Evolutionary conservation across 2,797 vertebrate genomes (phyloP).

Genomic region (Smutsia temminckii): DNA sequence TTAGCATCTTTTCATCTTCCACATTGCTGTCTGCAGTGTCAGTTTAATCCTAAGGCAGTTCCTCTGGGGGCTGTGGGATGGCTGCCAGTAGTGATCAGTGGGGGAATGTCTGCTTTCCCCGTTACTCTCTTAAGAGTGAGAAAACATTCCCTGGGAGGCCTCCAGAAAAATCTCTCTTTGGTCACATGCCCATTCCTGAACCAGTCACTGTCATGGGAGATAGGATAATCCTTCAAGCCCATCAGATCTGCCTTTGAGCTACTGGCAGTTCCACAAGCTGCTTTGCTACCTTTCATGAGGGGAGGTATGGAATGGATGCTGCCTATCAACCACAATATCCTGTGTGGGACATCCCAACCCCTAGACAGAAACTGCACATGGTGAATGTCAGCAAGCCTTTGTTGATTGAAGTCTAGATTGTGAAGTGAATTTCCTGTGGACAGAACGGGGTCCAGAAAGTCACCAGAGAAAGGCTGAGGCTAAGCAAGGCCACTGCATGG

Average conservation of each 20-base stretch:
- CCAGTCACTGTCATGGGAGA: slow-evolving; percentile 11
- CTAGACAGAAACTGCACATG: not conserved
- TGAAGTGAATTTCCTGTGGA: not conserved
- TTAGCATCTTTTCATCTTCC: slow-evolving; percentile 54
- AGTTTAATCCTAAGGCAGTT: slow-evolving; percentile 46
- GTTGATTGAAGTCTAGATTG: not conserved
- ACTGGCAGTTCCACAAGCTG: not conserved
- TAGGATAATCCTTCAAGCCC: not conserved
- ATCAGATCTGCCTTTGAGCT: not conserved
- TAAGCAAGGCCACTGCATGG: not conserved
- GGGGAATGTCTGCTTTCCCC: slow-evolving; percentile 46
- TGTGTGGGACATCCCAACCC: too few relatives aligned
- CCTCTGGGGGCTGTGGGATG: slow-evolving; percentile 28
- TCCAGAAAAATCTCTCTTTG: slow-evolving; percentile 52
- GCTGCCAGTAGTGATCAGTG: slow-evolving; percentile 58
- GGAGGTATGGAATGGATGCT: not conserved
- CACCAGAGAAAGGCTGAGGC: not conserved
- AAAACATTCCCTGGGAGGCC: slow-evolving; percentile 40
- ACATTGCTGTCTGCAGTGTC: slow-evolving; percentile 52
- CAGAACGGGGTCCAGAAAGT: not conserved
- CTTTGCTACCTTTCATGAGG: not conserved
- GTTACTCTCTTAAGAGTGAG: slow-evolving; percentile 45
- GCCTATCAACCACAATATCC: not conserved
- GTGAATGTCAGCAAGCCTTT: not conserved
- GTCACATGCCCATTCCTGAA: slow-evolving; percentile 14